A percentile compares a stretch with the other conserved stretches of the same genome.
phyloP scores from a whole-genome alignment of 1,140 invertebrate species.

The Lycorma delicatula region DNA sequence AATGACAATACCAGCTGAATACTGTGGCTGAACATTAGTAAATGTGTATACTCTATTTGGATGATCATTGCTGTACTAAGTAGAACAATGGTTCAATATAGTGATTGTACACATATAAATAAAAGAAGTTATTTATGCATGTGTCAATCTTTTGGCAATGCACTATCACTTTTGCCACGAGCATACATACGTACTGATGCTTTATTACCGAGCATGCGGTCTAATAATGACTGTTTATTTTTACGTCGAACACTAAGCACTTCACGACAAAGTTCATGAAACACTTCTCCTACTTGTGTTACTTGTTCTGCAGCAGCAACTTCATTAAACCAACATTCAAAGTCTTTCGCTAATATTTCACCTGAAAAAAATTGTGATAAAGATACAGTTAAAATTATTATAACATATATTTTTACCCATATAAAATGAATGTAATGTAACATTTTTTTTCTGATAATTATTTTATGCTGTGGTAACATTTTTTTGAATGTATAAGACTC shows the following conservation, averaged over 20 bases:
- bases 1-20: too few species aligned
- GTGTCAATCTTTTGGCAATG: slow-evolving; percentile 25
- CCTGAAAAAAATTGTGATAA: slow-evolving; percentile 39
- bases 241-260: slow-evolving; percentile 64
- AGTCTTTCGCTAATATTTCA: slow-evolving; percentile 77
- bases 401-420: not conserved
- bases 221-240: slow-evolving; percentile 72
- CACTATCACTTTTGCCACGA: slow-evolving; percentile 59
- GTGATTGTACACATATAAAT: too few species aligned
- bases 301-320: slow-evolving; percentile 84
- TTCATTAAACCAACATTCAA: slow-evolving; percentile 80
- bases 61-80: too few species aligned
- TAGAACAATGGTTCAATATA: too few species aligned
- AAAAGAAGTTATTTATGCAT: not conserved
- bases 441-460: too few species aligned
- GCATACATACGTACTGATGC: slow-evolving; percentile 60
- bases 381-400: not conserved
- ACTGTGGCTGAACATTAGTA: too few species aligned
- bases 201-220: slow-evolving; percentile 69
- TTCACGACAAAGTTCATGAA: slow-evolving; percentile 73
- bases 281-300: slow-evolving; percentile 66
- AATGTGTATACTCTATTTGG: too few species aligned
- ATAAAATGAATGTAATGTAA: too few species aligned
- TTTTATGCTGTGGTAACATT: too few species aligned
- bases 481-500: too few species aligned